Evolutionary conservation across 2,113 vertebrate genomes (phyloP).

Genomic region (Dasyurus viverrinus): DNA sequence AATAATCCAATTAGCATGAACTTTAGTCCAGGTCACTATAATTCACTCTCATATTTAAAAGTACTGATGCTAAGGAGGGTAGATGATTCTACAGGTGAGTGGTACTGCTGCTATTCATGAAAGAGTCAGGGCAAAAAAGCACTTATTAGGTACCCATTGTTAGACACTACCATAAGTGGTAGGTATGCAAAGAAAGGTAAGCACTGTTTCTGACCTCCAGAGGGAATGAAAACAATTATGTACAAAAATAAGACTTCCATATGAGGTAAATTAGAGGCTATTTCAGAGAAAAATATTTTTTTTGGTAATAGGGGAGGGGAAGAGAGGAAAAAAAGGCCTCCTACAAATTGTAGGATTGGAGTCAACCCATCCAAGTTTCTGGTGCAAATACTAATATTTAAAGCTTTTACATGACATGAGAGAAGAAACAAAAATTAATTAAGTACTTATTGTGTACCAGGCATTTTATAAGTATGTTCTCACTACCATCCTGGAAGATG

Average conservation of each 20-base stretch:
- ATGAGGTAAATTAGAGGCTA: background rate
- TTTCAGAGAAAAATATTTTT: background rate
- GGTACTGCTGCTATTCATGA: fast-evolving
- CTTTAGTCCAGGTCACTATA: background rate
- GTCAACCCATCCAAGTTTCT: background rate
- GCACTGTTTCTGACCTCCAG: background rate
- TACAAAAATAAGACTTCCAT: background rate
- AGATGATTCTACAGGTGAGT: background rate
- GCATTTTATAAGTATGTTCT: background rate
- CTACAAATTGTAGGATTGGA: background rate
- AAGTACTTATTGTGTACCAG: background rate
- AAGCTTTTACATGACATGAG: background rate
- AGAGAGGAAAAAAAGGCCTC: background rate
- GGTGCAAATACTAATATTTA: background rate
- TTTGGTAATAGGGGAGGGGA: background rate
- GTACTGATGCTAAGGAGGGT: background rate
- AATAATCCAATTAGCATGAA: background rate
- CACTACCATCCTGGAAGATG: background rate
- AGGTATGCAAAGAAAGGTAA: background rate
- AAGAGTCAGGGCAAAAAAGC: background rate
- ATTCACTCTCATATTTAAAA: background rate
- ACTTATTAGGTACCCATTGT: background rate
- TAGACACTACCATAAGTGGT: background rate
- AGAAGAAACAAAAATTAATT: background rate
- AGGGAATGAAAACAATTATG: background rate